phyloP scores from a whole-genome alignment of 2,888 invertebrate species.

The Girardia tigrina region DNA sequence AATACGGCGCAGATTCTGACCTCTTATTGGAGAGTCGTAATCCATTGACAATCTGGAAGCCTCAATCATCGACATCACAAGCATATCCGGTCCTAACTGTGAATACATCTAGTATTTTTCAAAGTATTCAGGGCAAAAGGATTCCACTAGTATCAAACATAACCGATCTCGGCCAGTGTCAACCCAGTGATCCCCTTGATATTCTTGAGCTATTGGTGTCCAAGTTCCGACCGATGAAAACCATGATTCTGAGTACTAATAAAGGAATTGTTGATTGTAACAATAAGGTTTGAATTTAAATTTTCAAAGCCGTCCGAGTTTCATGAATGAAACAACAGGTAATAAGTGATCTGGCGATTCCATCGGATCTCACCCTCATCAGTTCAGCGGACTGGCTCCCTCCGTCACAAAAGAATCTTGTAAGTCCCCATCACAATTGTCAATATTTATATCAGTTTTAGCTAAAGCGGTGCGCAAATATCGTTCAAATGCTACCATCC shows the following conservation, averaged over 20 bases:
- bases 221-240: not conserved
- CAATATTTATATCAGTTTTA: not conserved
- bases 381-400: not conserved
- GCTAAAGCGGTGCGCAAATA: not conserved
- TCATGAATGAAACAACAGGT: too few relatives aligned
- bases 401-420: not conserved
- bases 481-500: not conserved
- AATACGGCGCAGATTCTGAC: not conserved
- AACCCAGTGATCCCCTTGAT: not conserved
- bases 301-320: not conserved
- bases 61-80: not conserved
- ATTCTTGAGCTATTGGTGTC: not conserved
- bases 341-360: constrained; percentile 9
- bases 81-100: not conserved
- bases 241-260: not conserved
- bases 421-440: not conserved
- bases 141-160: not conserved
- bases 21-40: not conserved
- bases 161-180: not conserved
- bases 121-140: not conserved
- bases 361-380: not conserved
- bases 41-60: not conserved
- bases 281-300: not conserved
- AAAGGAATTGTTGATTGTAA: not conserved
- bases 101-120: not conserved